phyloP scores from a whole-genome alignment of 2,797 vertebrate species.

The Petrocephalus schoutedeni region DNA sequence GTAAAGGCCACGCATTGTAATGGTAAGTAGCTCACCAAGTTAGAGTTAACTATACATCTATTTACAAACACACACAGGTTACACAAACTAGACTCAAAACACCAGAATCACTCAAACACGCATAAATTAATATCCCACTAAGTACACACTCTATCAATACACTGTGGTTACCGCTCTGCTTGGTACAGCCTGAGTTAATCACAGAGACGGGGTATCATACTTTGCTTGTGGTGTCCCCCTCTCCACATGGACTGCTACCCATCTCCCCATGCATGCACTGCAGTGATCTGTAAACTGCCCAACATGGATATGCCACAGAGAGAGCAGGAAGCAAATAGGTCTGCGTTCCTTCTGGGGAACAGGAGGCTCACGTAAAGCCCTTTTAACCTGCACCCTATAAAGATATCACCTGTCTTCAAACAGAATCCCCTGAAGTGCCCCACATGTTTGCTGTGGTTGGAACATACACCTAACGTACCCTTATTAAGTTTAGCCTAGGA shows the following conservation, averaged over 20 bases:
- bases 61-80: background rate
- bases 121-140: slow-evolving; percentile 5
- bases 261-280: background rate
- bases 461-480: background rate
- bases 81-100: background rate
- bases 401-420: background rate
- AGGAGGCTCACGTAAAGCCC: background rate
- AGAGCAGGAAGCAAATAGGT: background rate
- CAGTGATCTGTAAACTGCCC: background rate
- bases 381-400: background rate
- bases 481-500: background rate
- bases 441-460: background rate
- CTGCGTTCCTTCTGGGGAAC: background rate
- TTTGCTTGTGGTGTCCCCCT: background rate
- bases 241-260: background rate
- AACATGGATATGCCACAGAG: background rate
- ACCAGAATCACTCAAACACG: background rate
- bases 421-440: background rate
- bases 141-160: background rate
- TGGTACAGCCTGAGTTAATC: background rate
- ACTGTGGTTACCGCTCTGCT: background rate
- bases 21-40: slow-evolving; percentile 6
- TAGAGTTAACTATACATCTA: slow-evolving; percentile 14
- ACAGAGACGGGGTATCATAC: background rate
- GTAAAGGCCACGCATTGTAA: slow-evolving; percentile 12